Base-by-base conservation (phyloP, 2,888 invertebrate species). In the Trilocha varians region DNA sequence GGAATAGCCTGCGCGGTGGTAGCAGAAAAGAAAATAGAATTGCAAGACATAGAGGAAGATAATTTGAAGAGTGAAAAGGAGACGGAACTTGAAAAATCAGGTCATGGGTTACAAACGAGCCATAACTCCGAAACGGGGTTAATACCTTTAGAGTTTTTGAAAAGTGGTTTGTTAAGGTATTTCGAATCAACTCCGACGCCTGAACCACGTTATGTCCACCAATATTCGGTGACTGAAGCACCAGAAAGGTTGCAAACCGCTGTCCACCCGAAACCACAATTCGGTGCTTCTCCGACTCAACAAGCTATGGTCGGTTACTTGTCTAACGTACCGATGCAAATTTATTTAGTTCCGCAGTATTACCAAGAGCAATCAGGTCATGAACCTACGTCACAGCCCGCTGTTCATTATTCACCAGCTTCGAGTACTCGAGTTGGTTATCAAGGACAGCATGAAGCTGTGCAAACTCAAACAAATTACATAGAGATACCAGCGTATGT, bases 21-120 rank as follows among this genome's bases (percentile, higher is more conserved):
- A 54, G 82, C 78, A 35, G 89, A 90, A 43, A 88, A 89, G 63
- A 91, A 91, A 70, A 87, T 92, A 43, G 89, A 91, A 52, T 76
- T 93, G 38, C 91, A 93, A 65, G 93, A 93, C 69, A 91, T 93
- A 49, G 93, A 93, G 63, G 87, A 88, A 32, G 93, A 93, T 57
- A 91, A 90, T 58, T 68, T 90, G 40, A 87, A 87, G 40, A 88
- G 87, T 52, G 90, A 91, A 67, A 80, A 83, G 49, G 78, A 79
- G 52, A 72, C 69, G 42, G 58, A 77, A 1, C 44, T 55, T 8
- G 73, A 71, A 0, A 71, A 72, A 45, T 46, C 66, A 0, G 72
- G 71, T 32, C 55, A 59, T 2, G 58, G 57, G 13, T 50, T 65
- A 5, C 64, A 70, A 44, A 50, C 48, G 6, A 57, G 51, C 3